These are phyloP conservation scores for Heliconius congener DNA, from an alignment of 1,140 invertebrate genomes.

Conservation along the genomic window DNA sequence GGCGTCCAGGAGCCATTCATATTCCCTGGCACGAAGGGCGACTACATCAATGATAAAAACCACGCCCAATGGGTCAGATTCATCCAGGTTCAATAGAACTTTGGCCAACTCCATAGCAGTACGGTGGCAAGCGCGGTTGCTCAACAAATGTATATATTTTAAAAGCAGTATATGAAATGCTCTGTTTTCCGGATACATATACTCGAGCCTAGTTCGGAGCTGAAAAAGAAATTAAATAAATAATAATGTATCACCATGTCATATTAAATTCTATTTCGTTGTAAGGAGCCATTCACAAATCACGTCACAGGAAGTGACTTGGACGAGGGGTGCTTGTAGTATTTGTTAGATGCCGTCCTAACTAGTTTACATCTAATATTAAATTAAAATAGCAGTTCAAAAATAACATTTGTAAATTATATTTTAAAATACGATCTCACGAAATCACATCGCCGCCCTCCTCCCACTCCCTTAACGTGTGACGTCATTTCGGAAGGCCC, in stretches of 20 bases:
- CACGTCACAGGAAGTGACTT: too few species aligned
- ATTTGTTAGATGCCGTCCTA: too few species aligned
- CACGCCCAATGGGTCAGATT: constrained; percentile 91
- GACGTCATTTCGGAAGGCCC: too few species aligned
- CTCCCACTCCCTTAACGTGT: too few species aligned
- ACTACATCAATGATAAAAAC: constrained; percentile 93
- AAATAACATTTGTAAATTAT: too few species aligned
- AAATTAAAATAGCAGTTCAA: too few species aligned
- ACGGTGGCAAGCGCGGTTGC: constrained; percentile 90
- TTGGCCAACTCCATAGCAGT: constrained; percentile 92
- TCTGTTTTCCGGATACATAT: constrained; percentile 92
- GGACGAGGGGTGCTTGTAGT: too few species aligned
- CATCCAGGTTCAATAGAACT: constrained; percentile 89
- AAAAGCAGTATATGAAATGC: constrained; percentile 92
- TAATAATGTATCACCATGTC: not conserved
- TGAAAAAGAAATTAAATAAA: constrained; percentile 38
- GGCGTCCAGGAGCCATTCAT: constrained; percentile 90
- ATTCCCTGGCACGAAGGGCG: constrained; percentile 90
- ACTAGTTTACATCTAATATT: too few species aligned
- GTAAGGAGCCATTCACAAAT: too few species aligned
- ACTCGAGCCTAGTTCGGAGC: constrained; percentile 85
- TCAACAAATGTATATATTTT: constrained; percentile 91
- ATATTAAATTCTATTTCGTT: not conserved
- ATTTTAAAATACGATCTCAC: too few species aligned
- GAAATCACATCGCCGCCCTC: too few species aligned